These are phyloP conservation scores for Oasisia sp. DNA, from an alignment of 2,888 invertebrate genomes.

Conservation along the genomic window DNA sequence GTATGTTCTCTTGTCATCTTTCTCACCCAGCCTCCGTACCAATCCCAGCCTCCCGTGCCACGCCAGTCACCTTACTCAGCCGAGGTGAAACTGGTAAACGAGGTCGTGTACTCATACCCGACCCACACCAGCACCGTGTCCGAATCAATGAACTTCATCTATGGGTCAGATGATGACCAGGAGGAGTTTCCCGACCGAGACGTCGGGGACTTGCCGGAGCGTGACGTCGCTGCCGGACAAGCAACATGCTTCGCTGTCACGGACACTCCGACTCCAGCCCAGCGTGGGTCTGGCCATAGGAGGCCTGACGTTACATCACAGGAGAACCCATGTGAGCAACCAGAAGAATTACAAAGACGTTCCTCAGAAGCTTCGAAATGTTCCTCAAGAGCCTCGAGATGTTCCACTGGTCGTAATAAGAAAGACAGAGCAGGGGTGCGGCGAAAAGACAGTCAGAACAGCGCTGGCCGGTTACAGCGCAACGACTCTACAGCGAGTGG, in stretches of 20 bases:
- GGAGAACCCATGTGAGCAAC: background rate
- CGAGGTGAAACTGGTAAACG: background rate
- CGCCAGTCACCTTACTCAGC: background rate
- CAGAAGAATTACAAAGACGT: background rate
- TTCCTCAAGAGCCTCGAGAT: background rate
- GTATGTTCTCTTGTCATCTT: background rate
- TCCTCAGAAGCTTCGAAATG: background rate
- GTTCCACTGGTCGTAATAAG: background rate
- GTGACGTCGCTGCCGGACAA: background rate
- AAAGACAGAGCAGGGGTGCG: background rate
- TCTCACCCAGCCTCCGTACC: background rate
- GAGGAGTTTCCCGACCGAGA: slow-evolving; percentile 3
- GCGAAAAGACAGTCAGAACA: background rate
- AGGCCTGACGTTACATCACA: background rate
- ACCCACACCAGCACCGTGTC: background rate
- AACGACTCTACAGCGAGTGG: background rate
- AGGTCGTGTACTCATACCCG: background rate
- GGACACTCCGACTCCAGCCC: background rate
- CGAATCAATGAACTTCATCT: background rate
- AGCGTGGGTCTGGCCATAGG: background rate
- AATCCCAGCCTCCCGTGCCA: background rate
- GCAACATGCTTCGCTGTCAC: background rate
- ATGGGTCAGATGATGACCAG: background rate
- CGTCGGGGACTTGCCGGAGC: background rate
- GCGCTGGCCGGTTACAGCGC: background rate